phyloP scores from a whole-genome alignment of 1,140 invertebrate species.

The Drosophila sulfurigaster region DNA sequence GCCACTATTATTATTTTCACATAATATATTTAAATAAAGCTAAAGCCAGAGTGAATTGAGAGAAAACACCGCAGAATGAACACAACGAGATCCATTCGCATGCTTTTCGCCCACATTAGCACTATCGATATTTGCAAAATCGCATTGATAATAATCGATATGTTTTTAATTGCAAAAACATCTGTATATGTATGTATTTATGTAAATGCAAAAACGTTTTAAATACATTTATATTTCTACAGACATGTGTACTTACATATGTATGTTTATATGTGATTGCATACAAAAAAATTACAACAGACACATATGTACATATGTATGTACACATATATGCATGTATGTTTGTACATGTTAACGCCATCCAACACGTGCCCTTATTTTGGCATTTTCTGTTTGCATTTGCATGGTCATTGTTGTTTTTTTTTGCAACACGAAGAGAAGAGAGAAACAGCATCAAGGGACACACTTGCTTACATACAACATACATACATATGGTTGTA shows the following conservation, averaged over 20 bases:
- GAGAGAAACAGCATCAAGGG: constrained; percentile 19
- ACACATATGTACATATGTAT: not conserved
- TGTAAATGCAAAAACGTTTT: too few relatives aligned
- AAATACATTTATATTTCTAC: not conserved
- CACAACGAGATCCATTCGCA: too few relatives aligned
- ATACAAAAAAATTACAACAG: not conserved
- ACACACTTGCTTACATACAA: not conserved
- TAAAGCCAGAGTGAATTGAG: too few relatives aligned
- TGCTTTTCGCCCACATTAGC: too few relatives aligned
- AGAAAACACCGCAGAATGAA: too few relatives aligned
- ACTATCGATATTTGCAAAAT: too few relatives aligned
- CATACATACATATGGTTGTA: not conserved
- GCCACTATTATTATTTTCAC: too few relatives aligned
- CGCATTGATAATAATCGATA: too few relatives aligned
- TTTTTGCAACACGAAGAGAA: constrained; percentile 66
- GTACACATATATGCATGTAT: not conserved
- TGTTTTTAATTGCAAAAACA: too few relatives aligned
- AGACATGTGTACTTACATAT: not conserved
- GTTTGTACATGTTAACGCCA: constrained; percentile 1
- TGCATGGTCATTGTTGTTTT: not conserved
- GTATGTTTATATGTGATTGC: not conserved
- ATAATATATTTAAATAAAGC: too few relatives aligned
- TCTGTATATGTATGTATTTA: too few relatives aligned
- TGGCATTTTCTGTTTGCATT: constrained; percentile 42
- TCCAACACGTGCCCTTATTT: constrained; percentile 80